Evolutionary conservation across 2,797 vertebrate genomes (phyloP), one percentile per base, ranked within the genome.

Genomic region (Pygocentrus nattereri): DNA sequence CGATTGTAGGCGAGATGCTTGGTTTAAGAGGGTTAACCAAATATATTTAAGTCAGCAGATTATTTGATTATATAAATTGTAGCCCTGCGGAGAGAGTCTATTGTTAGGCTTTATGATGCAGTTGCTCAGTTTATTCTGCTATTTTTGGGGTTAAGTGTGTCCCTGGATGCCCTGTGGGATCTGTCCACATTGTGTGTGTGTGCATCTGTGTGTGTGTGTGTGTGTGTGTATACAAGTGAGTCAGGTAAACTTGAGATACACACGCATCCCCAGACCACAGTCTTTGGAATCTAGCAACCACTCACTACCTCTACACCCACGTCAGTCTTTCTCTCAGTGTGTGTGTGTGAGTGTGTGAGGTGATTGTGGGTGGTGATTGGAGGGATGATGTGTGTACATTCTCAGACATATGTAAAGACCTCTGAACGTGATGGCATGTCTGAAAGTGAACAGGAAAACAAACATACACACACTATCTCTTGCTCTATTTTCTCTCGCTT

Each of bases 261-360:
- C 54, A 73, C 87, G 83, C 91, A 91, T 88, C 88, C 87, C 90
- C 54, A 72, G 89, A 87, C 91, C 90, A 87, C 89, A 91, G 89
- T 88, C 87, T 90, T 86, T 90, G 93, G 94, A 94, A 95, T 95
- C 87, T 94, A 87, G 84, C 94, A 93, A 91, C 88, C 86, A 76
- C 84, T 88, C 85, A 91, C 88, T 92, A 94, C 90, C 90, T 94
- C 91, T 88, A 90, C 90, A 90, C 90, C 90, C 90, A 90, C 90
- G 90, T 93, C 91, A 92, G 88, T 89, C 87, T 50, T n/a, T 72
- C 82, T 82, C 78, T 77, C 34, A 34, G 25, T 75, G 82, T 79
- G 44, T 79, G 81, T 11, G 41, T 44, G 41, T 44, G 41, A 11
- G 41, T 44, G 41, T 44, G 41, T 77, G 50, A 74, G 65, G 70